These are phyloP conservation scores for Nysson spinosus DNA, from an alignment of 2,888 invertebrate species.

Conservation along the genomic window DNA sequence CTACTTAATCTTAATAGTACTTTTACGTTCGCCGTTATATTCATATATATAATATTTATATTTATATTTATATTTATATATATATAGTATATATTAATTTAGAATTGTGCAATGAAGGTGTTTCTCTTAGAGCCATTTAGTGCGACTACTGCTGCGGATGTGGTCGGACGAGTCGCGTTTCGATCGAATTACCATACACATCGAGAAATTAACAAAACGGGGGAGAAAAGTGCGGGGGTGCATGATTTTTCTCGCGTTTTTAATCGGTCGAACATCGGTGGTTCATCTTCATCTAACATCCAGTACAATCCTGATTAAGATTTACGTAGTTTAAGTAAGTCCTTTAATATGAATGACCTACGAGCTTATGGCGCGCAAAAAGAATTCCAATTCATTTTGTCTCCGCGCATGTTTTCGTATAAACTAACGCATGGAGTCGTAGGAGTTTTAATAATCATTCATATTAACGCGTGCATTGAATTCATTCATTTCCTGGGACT, in stretches of 20 bases:
- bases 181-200: conserved; percentile 27
- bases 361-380: too few species aligned
- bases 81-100: conserved; percentile 62
- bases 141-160: conserved; percentile 71
- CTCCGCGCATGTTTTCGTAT: too few species aligned
- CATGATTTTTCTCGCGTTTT: conserved; percentile 2
- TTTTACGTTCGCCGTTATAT: conserved; percentile 15
- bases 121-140: conserved; percentile 73
- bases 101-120: conserved; percentile 72
- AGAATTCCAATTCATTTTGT: too few species aligned
- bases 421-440: too few species aligned
- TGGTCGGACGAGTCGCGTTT: conserved; percentile 59
- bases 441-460: too few species aligned
- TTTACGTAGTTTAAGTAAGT: too few species aligned
- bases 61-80: conserved; percentile 38
- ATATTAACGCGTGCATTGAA: too few species aligned
- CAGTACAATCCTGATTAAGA: too few species aligned
- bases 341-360: too few species aligned
- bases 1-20: conserved; percentile 53
- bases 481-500: too few species aligned
- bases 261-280: neutral
- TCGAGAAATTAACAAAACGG: conserved; percentile 20
- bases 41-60: conserved; percentile 32
- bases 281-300: conserved; percentile 20
- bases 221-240: conserved; percentile 25